Evolutionary conservation across 2,113 vertebrate species (phyloP).

Genomic region (Megaceryle maxima): DNA sequence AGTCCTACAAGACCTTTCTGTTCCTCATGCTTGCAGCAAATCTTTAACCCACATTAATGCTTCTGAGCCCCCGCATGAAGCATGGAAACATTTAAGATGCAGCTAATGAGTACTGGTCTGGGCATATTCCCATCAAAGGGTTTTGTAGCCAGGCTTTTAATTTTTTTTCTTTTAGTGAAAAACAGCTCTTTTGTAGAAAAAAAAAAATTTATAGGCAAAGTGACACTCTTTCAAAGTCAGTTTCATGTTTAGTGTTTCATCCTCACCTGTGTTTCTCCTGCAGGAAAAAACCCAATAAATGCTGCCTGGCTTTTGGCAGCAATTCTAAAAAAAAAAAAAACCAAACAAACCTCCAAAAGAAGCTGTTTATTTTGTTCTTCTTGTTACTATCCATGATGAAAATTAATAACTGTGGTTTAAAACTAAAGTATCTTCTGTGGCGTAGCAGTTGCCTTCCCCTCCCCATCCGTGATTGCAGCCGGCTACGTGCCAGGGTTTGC

Average conservation of each 20-base stretch:
- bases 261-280: not conserved
- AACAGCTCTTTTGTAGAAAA: not conserved
- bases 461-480: rapidly evolving
- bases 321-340: not conserved
- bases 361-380: not conserved
- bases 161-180: not conserved
- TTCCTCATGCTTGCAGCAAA: not conserved
- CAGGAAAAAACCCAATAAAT: not conserved
- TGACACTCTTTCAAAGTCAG: not conserved
- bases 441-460: not conserved
- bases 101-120: not conserved
- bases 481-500: not conserved
- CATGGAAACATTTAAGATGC: not conserved
- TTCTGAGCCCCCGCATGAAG: not conserved
- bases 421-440: not conserved
- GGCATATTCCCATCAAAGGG: not conserved
- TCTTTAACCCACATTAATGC: not conserved
- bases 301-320: not conserved
- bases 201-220: not conserved
- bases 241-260: not conserved
- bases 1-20: not conserved
- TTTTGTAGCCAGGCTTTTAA: not conserved
- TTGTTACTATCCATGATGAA: not conserved
- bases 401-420: not conserved
- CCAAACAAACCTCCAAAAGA: too few relatives aligned